Evolutionary conservation across 2,888 invertebrate genomes (phyloP).

Genomic region (Villa cingulata): DNA sequence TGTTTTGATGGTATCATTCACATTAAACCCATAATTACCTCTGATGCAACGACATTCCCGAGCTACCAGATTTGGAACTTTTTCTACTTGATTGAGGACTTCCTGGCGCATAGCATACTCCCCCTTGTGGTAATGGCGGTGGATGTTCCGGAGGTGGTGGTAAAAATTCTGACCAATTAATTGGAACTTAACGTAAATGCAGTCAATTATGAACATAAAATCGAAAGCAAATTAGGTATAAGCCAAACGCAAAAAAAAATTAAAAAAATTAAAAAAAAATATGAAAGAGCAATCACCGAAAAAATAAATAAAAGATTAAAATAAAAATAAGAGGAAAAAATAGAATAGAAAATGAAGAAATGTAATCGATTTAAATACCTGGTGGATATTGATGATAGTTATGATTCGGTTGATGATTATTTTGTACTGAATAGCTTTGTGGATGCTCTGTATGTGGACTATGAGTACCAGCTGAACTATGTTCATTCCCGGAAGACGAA

Average conservation of each 20-base stretch:
- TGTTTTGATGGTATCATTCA: too few relatives aligned
- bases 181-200: conserved; percentile 27
- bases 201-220: not conserved
- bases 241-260: conserved; percentile 6
- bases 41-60: conserved; percentile 34
- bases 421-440: conserved; percentile 18
- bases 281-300: conserved; percentile 2
- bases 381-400: conserved; percentile 31
- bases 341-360: conserved; percentile 1
- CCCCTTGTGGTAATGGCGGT: conserved; percentile 38
- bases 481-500: conserved; percentile 23
- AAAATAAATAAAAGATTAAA: not conserved
- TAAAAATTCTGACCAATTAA: conserved; percentile 45
- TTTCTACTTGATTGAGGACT: conserved; percentile 35
- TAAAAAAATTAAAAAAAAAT: not conserved
- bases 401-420: conserved; percentile 25
- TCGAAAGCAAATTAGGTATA: conserved; percentile 6
- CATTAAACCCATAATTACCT: conserved; percentile 24
- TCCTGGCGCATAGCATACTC: conserved; percentile 28
- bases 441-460: conserved; percentile 33
- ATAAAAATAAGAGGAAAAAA: not conserved
- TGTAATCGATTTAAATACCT: conserved; percentile 22
- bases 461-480: conserved; percentile 35
- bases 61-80: conserved; percentile 34
- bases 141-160: conserved; percentile 48